Percentiles rank a stretch among this genome's conserved stretches.
Evolutionary conservation across 23 tunicate species (phyloP).

Genomic region (Botrylloides violaceus): DNA sequence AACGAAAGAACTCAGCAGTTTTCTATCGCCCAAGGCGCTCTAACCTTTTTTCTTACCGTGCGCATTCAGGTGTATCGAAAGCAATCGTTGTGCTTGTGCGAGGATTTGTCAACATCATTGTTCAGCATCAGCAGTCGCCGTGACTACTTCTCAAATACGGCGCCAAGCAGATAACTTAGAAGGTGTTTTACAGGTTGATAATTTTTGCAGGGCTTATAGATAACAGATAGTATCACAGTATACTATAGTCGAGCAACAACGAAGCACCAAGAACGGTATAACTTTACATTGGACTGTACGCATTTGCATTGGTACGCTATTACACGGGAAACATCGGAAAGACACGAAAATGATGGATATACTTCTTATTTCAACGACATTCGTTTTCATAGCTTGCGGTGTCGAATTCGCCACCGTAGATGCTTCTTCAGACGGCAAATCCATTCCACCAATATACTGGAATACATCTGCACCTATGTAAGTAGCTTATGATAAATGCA

Average conservation of each 20-base stretch:
- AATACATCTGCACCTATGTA: constrained; percentile 24
- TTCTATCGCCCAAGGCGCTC: constrained; percentile 1
- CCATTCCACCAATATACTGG: constrained; percentile 23
- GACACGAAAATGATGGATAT: constrained; percentile 12
- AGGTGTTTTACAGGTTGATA: background rate
- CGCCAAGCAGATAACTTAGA: background rate
- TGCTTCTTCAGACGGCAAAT: constrained; percentile 15
- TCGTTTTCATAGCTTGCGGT: constrained; percentile 20
- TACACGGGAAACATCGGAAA: background rate
- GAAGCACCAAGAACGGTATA: too few species aligned
- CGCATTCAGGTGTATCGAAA: background rate
- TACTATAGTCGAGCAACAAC: too few species aligned
- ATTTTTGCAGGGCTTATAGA: background rate
- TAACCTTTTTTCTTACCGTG: background rate
- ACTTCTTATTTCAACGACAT: constrained; percentile 6
- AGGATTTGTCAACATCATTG: constrained; percentile 15
- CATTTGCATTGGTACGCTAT: too few species aligned
- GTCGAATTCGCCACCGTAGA: constrained; percentile 25
- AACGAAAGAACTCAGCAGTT: background rate
- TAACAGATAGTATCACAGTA: too few species aligned
- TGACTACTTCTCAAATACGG: background rate
- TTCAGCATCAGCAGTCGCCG: background rate
- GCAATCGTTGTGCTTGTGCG: constrained; percentile 3
- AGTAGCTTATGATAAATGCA: constrained; percentile 13
- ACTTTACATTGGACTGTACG: too few species aligned